phyloP scores from a whole-genome alignment of 1,140 invertebrate genomes.

The Drosophila littoralis region DNA sequence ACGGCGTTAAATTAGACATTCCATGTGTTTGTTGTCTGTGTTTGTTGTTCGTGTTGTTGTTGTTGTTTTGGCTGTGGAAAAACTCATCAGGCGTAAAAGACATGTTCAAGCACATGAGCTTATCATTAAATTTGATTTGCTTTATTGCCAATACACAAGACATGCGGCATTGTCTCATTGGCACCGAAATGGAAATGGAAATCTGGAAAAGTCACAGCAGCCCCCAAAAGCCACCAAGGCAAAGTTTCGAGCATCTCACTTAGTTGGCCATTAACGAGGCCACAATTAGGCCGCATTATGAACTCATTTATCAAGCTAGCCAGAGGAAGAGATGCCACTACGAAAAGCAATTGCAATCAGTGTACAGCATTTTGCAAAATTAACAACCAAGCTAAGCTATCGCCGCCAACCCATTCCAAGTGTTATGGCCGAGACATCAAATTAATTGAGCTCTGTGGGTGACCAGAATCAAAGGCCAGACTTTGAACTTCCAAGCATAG shows the following conservation, averaged over 20 bases:
- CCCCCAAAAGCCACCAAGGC: too few relatives aligned
- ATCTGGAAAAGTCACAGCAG: constrained; percentile 33
- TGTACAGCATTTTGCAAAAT: constrained; percentile 40
- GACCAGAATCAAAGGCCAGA: constrained; percentile 24
- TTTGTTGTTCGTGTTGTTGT: constrained; percentile 36
- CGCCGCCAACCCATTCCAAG: not conserved
- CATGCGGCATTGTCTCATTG: constrained; percentile 18
- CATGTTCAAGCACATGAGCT: constrained; percentile 71
- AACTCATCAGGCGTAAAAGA: constrained; percentile 67
- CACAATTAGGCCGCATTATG: constrained; percentile 75
- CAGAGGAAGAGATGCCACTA: not conserved
- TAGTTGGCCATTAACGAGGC: constrained; percentile 59
- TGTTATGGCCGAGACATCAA: constrained; percentile 24
- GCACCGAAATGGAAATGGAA: constrained; percentile 30
- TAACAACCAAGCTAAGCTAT: constrained; percentile 5
- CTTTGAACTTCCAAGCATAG: constrained; percentile 3
- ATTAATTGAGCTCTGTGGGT: constrained; percentile 45
- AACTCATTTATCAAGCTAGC: constrained; percentile 63
- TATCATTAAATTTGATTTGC: constrained; percentile 82
- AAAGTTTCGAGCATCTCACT: constrained; percentile 41
- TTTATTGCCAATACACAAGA: constrained; percentile 55
- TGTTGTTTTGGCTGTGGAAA: constrained; percentile 4
- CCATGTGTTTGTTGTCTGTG: constrained; percentile 44
- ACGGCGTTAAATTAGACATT: constrained; percentile 70
- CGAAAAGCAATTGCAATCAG: constrained; percentile 36